Evolutionary conservation across 2,797 vertebrate species (phyloP).

Genomic region (Tamandua tetradactyla): DNA sequence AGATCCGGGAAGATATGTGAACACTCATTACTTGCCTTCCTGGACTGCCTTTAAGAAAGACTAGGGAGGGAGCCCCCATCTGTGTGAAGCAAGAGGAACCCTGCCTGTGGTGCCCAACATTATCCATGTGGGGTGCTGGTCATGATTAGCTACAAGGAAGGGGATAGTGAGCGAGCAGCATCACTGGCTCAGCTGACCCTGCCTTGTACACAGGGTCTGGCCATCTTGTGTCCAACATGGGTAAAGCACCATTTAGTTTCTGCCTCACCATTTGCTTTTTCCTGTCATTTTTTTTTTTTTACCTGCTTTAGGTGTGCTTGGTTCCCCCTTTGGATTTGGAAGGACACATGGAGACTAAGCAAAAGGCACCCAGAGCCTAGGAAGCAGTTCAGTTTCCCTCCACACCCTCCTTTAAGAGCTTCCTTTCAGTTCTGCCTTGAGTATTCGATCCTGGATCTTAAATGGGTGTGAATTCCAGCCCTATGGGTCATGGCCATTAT

Average conservation of each 20-base stretch:
- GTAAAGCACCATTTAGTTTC: slow-evolving; percentile 79
- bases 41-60: not conserved
- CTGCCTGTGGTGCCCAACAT: not conserved
- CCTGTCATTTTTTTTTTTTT: not conserved
- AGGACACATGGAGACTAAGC: not conserved
- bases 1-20: not conserved
- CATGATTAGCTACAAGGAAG: slow-evolving; percentile 65
- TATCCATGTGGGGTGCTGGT: slow-evolving; percentile 60
- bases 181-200: slow-evolving; percentile 64
- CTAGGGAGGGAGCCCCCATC: not conserved
- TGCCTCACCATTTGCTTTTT: slow-evolving; percentile 60
- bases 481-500: not conserved
- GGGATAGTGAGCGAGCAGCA: slow-evolving; percentile 1
- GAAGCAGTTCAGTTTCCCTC: not conserved
- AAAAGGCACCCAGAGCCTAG: not conserved
- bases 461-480: not conserved
- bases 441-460: not conserved
- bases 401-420: not conserved
- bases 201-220: slow-evolving; percentile 65
- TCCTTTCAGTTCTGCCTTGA: not conserved
- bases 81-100: not conserved
- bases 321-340: not conserved
- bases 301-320: not conserved
- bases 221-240: slow-evolving; percentile 78
- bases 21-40: not conserved